A percentile compares a stretch with the other conserved stretches of the same genome.
phyloP scores from a whole-genome alignment of 1,140 invertebrate genomes.

The Cylas formicarius region DNA sequence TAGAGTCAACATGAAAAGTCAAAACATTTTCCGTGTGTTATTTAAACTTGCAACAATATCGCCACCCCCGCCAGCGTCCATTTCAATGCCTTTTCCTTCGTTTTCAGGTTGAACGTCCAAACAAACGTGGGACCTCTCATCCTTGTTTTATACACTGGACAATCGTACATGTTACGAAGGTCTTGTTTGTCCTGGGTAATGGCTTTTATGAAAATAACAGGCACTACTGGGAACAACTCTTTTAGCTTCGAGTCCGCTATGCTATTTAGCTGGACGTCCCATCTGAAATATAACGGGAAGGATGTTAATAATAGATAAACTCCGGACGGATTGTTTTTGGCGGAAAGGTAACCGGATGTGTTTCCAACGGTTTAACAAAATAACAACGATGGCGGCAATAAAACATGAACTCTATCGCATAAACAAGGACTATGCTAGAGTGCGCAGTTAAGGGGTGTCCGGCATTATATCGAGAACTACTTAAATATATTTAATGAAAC shows the following conservation, averaged over 20 bases:
- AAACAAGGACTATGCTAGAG: too few species aligned
- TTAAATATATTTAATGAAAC: too few species aligned
- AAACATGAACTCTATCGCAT: too few species aligned
- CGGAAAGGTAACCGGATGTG: background rate
- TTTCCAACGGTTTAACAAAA: too few species aligned
- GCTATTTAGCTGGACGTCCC: conserved; percentile 70
- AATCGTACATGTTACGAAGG: conserved; percentile 79
- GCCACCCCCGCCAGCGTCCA: conserved; percentile 92
- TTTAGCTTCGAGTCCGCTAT: conserved; percentile 81
- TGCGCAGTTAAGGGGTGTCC: too few species aligned
- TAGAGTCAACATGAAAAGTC: conserved; percentile 7
- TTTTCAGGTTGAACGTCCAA: conserved; percentile 93
- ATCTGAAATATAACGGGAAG: conserved; percentile 40
- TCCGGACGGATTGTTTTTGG: too few species aligned
- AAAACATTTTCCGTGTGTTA: too few species aligned
- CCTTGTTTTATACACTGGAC: conserved; percentile 88
- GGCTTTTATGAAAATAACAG: conserved; percentile 85
- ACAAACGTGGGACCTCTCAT: conserved; percentile 84
- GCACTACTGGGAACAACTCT: conserved; percentile 84
- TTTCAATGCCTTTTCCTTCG: conserved; percentile 78
- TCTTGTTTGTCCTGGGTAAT: conserved; percentile 86
- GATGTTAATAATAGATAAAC: too few species aligned
- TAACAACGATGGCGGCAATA: too few species aligned
- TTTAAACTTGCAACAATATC: conserved; percentile 68
- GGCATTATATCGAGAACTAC: too few species aligned